These are phyloP conservation scores for Sclerurus mexicanus DNA, from an alignment of 2,113 vertebrate species.

Conservation along the genomic window DNA sequence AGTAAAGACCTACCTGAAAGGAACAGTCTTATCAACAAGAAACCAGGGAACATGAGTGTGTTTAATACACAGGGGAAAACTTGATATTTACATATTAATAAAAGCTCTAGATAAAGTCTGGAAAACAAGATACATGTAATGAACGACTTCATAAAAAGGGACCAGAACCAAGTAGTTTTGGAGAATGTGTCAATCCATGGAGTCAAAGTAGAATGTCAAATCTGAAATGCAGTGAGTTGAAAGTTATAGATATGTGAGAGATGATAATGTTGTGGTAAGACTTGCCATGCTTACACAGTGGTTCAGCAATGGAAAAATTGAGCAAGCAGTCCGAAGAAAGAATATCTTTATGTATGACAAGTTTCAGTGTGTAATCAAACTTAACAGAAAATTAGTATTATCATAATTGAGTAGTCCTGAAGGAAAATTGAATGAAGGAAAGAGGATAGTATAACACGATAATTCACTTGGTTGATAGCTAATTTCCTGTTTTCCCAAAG, in stretches of 20 bases:
- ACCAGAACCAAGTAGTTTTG: fast-evolving
- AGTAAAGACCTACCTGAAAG: not conserved
- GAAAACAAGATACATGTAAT: not conserved
- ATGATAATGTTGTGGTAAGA: not conserved
- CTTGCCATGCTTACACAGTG: not conserved
- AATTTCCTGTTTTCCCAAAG: not conserved
- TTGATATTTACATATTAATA: not conserved
- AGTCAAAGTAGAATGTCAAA: not conserved
- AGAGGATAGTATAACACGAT: not conserved
- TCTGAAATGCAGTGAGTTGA: not conserved
- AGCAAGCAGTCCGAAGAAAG: not conserved
- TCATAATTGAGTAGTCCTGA: not conserved
- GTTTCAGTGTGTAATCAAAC: not conserved
- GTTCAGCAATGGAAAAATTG: not conserved
- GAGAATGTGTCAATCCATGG: not conserved
- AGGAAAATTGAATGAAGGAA: not conserved
- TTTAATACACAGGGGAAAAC: not conserved
- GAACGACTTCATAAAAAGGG: not conserved
- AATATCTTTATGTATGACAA: not conserved
- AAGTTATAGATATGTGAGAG: not conserved
- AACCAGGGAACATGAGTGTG: fast-evolving
- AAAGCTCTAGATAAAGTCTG: not conserved
- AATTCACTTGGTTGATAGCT: not conserved
- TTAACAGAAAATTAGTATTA: not conserved
- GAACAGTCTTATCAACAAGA: not conserved